Percentiles rank a stretch among this genome's conserved stretches.
phyloP scores from a whole-genome alignment of 2,888 invertebrate species.

The Oligia fasciuncula region DNA sequence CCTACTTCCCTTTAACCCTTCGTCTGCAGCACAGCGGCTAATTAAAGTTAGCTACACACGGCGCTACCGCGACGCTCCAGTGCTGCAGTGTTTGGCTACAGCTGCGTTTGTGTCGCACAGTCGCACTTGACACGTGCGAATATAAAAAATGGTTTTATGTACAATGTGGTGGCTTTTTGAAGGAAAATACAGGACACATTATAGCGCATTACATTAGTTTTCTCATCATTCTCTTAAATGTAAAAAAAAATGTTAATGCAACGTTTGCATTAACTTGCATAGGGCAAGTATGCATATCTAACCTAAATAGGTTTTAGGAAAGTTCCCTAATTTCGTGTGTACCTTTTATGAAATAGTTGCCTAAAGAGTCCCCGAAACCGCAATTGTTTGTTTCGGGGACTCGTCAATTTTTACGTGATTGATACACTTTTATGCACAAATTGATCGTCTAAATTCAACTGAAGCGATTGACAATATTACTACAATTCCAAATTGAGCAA shows the following conservation, averaged over 20 bases:
- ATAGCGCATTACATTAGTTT: not conserved
- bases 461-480: too few relatives aligned
- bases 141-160: slow-evolving; percentile 15
- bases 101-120: slow-evolving; percentile 56
- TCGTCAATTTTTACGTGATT: too few relatives aligned
- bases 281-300: too few relatives aligned
- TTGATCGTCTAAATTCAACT: too few relatives aligned
- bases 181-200: not conserved
- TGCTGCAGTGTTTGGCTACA: slow-evolving; percentile 67
- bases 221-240: not conserved
- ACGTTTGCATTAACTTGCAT: not conserved
- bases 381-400: too few relatives aligned
- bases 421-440: too few relatives aligned
- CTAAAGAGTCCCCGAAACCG: too few relatives aligned
- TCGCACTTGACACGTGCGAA: slow-evolving; percentile 40
- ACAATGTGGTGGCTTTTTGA: slow-evolving; percentile 10
- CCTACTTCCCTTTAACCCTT: slow-evolving; percentile 71
- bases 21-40: slow-evolving; percentile 77
- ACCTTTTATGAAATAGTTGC: too few relatives aligned
- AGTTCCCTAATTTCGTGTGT: too few relatives aligned
- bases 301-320: too few relatives aligned
- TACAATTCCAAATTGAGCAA: too few relatives aligned
- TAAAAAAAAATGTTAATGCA: not conserved
- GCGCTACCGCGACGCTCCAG: slow-evolving; percentile 65
- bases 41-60: slow-evolving; percentile 82